Evolutionary conservation across 2,888 invertebrate species (phyloP), one percentile per base, ranked within the genome.

Genomic region (Caenorhabditis doughertyi): DNA sequence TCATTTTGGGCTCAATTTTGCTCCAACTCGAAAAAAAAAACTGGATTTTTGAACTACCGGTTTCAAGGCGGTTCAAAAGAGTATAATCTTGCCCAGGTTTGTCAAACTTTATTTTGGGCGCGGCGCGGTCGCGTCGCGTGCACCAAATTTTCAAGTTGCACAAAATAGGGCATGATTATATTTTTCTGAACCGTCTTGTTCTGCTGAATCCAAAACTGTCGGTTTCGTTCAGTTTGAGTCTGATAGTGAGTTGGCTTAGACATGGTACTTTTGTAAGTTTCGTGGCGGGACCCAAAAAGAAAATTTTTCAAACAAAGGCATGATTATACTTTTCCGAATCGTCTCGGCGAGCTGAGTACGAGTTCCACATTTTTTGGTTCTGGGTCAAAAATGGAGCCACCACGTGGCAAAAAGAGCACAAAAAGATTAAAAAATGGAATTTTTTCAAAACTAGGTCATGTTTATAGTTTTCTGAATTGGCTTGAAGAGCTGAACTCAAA

Each of bases 301-400:
- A 32, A 32, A 32, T 32, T 4, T 9, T 32, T 9, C 4, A 9
- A 32, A 32, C 32, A 4, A 7, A 51, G 16, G 29, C 47, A 35
- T 21, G 39, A n/a, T 27, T 32, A 1, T 32, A n/a, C 29, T 68
- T 32, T 35, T n/a, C n/a, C 16, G 77, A 49, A 53, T 23, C 21
- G 21, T 42, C 8, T 42, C n/a, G 44, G 16, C n/a, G 0, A n/a
- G n/a, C 44, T 44, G 16, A 44, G 16, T 44, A 1, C 39, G 3
- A 2, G 8, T 39, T 39, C 39, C 7, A 5, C 35, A 35, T 5
- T 35, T 35, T 35, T 35, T 5, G 35, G 35, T 35, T 11, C 11
- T 11, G 35, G 7, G 7, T 16, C 44, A n/a, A 44, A 44, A 44
- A 44, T 44, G 4, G 4, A 32, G 32, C 32, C 9, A 32, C 4